phyloP scores from a whole-genome alignment of 2,888 invertebrate genomes.

The Temnothorax unifasciatus region DNA sequence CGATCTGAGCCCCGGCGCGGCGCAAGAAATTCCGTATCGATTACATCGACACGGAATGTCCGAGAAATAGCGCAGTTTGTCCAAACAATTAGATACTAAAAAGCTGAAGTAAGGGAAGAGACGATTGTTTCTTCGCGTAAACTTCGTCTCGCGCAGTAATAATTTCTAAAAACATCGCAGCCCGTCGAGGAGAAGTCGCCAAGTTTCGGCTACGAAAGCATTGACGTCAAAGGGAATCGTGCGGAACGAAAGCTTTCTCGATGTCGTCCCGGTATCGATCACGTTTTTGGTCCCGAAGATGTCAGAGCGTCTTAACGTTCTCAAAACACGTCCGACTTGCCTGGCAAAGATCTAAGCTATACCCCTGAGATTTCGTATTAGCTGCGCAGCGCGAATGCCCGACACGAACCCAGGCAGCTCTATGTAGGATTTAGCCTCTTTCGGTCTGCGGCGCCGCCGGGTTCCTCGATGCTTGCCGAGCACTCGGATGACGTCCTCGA shows the following conservation, averaged over 20 bases:
- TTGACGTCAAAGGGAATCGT: conserved; percentile 31
- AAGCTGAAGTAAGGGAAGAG: neutral
- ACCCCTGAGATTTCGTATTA: conserved; percentile 56
- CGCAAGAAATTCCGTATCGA: conserved; percentile 23
- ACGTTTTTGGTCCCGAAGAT: conserved; percentile 17
- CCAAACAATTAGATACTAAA: conserved; percentile 32
- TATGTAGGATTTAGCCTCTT: conserved; percentile 39
- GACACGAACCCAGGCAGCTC: conserved; percentile 29
- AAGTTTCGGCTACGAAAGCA: conserved; percentile 2
- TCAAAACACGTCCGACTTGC: conserved; percentile 53
- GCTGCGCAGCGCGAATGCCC: conserved; percentile 40
- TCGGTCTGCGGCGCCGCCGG: neutral
- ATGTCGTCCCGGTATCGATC: conserved; percentile 23
- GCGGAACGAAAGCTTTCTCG: neutral
- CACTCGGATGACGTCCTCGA: conserved; percentile 78
- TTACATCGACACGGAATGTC: neutral
- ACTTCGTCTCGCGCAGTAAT: neutral
- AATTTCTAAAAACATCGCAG: neutral
- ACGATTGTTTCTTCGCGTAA: neutral
- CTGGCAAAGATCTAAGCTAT: conserved; percentile 52
- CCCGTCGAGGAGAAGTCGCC: neutral
- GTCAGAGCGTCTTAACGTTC: conserved; percentile 31
- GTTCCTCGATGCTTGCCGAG: conserved; percentile 74
- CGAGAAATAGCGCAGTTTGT: conserved; percentile 14
- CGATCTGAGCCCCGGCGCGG: neutral